Evolutionary conservation across 2,888 invertebrate genomes (phyloP), one percentile per base, ranked within the genome.

Genomic region (Leucophenga maculata): DNA sequence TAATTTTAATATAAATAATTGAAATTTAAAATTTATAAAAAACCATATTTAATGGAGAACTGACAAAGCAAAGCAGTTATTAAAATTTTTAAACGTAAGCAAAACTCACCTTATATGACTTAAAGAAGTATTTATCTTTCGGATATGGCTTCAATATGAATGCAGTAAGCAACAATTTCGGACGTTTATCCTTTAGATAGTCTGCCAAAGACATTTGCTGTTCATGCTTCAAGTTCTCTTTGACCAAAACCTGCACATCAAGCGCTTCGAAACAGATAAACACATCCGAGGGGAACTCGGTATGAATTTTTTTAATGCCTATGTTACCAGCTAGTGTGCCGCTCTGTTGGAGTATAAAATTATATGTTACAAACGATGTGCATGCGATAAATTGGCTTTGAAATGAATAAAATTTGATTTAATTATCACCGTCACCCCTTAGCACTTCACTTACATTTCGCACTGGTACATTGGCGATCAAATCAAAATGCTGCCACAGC

Each of bases 311-410:
- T 82, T 93, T 93, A 70, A 92, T 89, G 89, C 91, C 91, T 60
- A 93, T 82, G 78, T 93, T 93, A 0, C 93, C 93, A 13, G 91
- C 93, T 60, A 93, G 85, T 1, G 91, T 91, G 22, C 91, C 93
- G 44, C 90, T 86, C 91, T 91, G 78, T 39, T 39, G 39, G 39
- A 39, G 11, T 6, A 39, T 8, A 39, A 39, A 39, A 39, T 50
- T 50, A 50, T n/a, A 50, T 50, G 6, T n/a, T 50, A 50, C 13
- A 14, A 46, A 4, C 13, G 3, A 4, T n/a, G n/a, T 6, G 6
- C 46, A 46, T 46, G 14, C 46, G 13, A 46, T 46, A 46, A 14
- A 6, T 46, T 13, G 13, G 3, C n/a, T 14, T 50, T n/a, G 1
- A 50, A 50, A 16, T n/a, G 50, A 16, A n/a, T 50, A 18, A 26